Evolutionary conservation across 1,140 invertebrate genomes (phyloP), one percentile per base, ranked within the genome.

Genomic region (Phthorimaea operculella): DNA sequence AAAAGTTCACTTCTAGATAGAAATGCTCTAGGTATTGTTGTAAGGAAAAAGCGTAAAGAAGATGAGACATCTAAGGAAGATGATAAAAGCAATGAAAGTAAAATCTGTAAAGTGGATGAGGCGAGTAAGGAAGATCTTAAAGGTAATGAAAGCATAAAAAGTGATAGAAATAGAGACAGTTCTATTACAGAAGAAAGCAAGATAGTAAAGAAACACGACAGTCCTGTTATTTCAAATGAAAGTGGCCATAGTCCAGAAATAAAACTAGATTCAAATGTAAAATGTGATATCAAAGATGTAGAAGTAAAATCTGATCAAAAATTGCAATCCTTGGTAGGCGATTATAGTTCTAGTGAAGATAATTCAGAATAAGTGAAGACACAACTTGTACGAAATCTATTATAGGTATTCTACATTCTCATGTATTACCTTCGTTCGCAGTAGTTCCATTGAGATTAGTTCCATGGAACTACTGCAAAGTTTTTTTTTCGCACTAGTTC

Each of bases 301-400:
- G 36, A 51, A 15, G 17, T 48, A 3, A 16, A 48, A 14, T 10
- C 2, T 28, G 6, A 28, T 28, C 2, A 28, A 4, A 2, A 28
- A 6, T 2, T 28, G 6, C 21, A 28, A 28, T 79, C 77, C 36
- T 73, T 82, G 49, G 71, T 84, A n/a, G 66, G 74, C 36, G 77
- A 82, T 62, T 84, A 84, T 50, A 75, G 76, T 62, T 84, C 79
- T 16, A 84, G 81, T 68, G 77, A 63, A 16, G 75, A 81, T 14
- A 66, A 60, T 51, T 77, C 76, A 36, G 79, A 50, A 12, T 50
- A 47, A 42, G 14, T 42, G 8, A n/a, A 42, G 2, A 28, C 6
- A 28, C n/a, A n/a, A n/a, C 21, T 28, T 28, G 2, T 28, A 28
- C 21, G 2, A n/a, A n/a, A n/a, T n/a, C n/a, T n/a, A n/a, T n/a